A percentile compares a stretch with the other conserved stretches of the same genome.
phyloP scores from a whole-genome alignment of 2,113 vertebrate species.

The Herpetotheres cachinnans region DNA sequence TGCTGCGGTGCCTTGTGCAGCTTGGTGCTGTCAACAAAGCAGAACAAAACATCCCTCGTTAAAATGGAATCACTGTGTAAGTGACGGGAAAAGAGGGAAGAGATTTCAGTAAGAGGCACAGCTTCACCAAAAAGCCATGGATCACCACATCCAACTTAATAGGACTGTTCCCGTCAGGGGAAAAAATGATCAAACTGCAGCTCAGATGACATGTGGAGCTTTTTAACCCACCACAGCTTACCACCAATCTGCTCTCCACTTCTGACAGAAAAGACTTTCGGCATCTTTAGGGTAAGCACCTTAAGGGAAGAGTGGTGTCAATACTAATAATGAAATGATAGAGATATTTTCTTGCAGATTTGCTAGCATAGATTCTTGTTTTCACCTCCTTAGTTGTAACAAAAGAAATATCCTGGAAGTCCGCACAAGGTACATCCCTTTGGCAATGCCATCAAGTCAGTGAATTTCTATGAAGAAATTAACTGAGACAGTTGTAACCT shows the following conservation, averaged over 20 bases:
- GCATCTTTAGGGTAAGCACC: background rate
- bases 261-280: background rate
- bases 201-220: background rate
- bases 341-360: background rate
- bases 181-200: background rate
- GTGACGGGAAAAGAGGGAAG: background rate
- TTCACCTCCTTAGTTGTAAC: background rate
- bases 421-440: background rate
- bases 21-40: background rate
- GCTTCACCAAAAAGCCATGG: background rate
- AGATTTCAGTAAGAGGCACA: background rate
- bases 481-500: background rate
- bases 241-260: background rate
- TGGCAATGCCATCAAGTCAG: background rate
- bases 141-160: background rate
- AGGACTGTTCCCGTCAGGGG: background rate
- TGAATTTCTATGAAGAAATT: background rate
- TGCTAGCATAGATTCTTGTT: background rate
- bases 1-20: background rate
- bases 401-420: background rate
- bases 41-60: background rate
- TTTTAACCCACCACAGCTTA: background rate
- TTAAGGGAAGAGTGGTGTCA: background rate
- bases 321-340: background rate
- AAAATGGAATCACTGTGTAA: background rate